These are phyloP conservation scores for Sisyra terminalis DNA, from an alignment of 2,888 invertebrate genomes.

Conservation along the genomic window DNA sequence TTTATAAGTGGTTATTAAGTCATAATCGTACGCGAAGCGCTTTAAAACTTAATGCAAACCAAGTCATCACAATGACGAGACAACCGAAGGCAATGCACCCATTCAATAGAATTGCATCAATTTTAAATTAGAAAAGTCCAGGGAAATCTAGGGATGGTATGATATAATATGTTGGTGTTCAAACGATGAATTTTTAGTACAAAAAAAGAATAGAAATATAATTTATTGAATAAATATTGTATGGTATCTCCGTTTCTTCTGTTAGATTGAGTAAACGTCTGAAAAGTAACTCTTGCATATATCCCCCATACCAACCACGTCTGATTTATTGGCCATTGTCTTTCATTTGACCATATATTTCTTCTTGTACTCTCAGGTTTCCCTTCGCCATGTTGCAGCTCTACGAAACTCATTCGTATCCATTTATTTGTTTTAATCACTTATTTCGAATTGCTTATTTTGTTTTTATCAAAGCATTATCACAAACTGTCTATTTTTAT, in stretches of 20 bases:
- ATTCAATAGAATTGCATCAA: no score
- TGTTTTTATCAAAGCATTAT: no score
- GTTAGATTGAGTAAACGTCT: neutral
- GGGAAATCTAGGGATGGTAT: no score
- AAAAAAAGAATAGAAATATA: neutral
- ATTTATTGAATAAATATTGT: neutral
- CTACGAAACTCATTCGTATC: constrained; percentile 21
- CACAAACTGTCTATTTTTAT: no score
- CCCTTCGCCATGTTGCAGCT: constrained; percentile 20
- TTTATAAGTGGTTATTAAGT: no score
- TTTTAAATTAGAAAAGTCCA: no score
- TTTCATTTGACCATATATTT: constrained; percentile 30
- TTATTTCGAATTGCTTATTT: no score
- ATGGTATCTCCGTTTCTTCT: neutral
- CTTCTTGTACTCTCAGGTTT: constrained; percentile 15
- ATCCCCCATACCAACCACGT: constrained; percentile 16
- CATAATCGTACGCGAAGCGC: no score
- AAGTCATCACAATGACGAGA: no score
- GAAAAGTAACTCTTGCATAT: neutral
- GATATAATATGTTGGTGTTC: neutral
- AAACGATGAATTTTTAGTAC: neutral
- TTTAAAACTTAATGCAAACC: no score
- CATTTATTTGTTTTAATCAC: no score
- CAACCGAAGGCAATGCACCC: no score
- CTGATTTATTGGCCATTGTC: constrained; percentile 32